phyloP scores from a whole-genome alignment of 2,888 invertebrate species.

The Aplocera efformata region DNA sequence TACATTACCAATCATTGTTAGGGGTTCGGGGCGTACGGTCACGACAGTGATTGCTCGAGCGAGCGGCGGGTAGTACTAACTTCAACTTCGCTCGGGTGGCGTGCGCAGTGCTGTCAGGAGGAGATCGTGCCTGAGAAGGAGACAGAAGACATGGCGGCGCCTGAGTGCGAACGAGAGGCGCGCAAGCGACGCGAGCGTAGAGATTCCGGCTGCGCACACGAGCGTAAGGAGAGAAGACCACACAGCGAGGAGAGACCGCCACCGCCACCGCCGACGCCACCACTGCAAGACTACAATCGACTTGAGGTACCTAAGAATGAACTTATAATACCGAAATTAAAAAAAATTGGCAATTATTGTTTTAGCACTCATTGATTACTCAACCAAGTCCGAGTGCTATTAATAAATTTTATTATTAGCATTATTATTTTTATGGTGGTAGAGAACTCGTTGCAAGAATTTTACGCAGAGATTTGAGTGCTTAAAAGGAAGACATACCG shows the following conservation, averaged over 20 bases:
- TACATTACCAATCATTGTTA: conserved; percentile 54
- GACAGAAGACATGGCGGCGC: conserved; percentile 73
- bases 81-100: conserved; percentile 72
- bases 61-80: conserved; percentile 73
- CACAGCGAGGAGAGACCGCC: conserved; percentile 72
- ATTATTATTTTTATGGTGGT: too few species aligned
- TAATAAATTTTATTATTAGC: too few species aligned
- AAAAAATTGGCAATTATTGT: too few species aligned
- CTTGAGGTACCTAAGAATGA: conserved; percentile 57
- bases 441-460: too few species aligned
- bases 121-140: conserved; percentile 47
- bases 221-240: conserved; percentile 70
- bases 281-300: conserved; percentile 69
- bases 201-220: conserved; percentile 78
- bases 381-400: too few species aligned
- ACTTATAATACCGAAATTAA: not conserved
- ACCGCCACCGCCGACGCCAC: conserved; percentile 67
- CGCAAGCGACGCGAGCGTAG: conserved; percentile 82
- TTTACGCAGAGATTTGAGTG: too few species aligned
- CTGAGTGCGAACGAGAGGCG: conserved; percentile 79
- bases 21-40: conserved; percentile 77
- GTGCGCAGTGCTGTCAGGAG: conserved; percentile 72
- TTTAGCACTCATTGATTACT: too few species aligned
- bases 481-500: too few species aligned
- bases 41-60: conserved; percentile 70